phyloP scores from a whole-genome alignment of 2,888 invertebrate species.

The Acanthosepion pharaonis region DNA sequence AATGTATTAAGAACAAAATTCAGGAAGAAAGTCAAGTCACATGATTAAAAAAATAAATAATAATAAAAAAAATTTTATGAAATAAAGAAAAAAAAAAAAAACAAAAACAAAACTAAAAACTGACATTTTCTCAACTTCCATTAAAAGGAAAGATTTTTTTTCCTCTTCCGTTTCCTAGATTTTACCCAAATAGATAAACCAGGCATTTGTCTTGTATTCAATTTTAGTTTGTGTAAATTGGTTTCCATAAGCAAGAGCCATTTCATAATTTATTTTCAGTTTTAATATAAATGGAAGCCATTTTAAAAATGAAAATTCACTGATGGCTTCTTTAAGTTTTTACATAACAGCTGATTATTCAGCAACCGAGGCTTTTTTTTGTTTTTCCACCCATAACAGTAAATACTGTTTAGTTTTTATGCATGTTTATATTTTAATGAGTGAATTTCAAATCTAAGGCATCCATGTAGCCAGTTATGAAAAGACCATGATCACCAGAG shows the following conservation, averaged over 20 bases:
- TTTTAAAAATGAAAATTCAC: neutral
- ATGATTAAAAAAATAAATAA: neutral
- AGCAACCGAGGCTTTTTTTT: neutral
- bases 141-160: neutral
- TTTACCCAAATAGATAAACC: neutral
- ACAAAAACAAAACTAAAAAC: neutral
- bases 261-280: neutral
- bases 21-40: neutral
- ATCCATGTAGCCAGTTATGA: constrained; percentile 46
- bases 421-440: neutral
- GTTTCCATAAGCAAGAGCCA: constrained; percentile 33
- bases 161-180: neutral
- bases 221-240: neutral
- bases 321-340: neutral
- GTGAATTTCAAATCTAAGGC: constrained; percentile 36
- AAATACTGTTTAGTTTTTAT: neutral
- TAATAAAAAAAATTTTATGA: neutral
- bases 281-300: constrained; percentile 3
- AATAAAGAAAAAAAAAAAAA: neutral
- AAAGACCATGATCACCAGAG: constrained; percentile 39
- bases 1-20: neutral
- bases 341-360: neutral
- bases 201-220: neutral
- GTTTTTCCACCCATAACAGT: too few species aligned
- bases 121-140: constrained; percentile 8